phyloP scores from a whole-genome alignment of 1,140 invertebrate species.

The Ridgeia piscesae region DNA sequence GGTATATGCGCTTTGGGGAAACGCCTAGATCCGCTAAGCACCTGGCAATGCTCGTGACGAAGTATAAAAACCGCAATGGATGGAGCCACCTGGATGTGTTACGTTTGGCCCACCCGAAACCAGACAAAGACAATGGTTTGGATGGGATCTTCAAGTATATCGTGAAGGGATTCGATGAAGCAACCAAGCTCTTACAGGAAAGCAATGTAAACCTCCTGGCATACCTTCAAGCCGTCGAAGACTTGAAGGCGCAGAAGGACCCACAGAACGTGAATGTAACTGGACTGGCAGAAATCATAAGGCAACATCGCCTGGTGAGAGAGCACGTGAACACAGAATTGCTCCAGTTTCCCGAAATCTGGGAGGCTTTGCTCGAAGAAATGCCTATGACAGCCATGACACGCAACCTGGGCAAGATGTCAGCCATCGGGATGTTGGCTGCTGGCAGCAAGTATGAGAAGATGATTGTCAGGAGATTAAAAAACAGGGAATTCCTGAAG shows the following conservation, averaged over 20 bases:
- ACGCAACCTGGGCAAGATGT: slow-evolving; percentile 67
- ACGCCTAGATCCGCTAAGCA: slow-evolving; percentile 63
- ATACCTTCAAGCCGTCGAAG: slow-evolving; percentile 64
- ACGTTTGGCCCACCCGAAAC: slow-evolving; percentile 65
- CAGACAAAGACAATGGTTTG: slow-evolving; percentile 30
- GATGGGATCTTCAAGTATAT: slow-evolving; percentile 55
- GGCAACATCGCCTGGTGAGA: slow-evolving; percentile 60
- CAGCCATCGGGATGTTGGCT: slow-evolving; percentile 65
- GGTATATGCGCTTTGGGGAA: slow-evolving; percentile 62
- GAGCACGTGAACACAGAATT: slow-evolving; percentile 70
- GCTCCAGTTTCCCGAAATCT: slow-evolving; percentile 54
- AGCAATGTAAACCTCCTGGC: slow-evolving; percentile 55
- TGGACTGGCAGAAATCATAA: slow-evolving; percentile 60
- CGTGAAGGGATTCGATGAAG: slow-evolving; percentile 53
- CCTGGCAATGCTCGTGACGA: slow-evolving; percentile 65
- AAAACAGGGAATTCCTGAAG: slow-evolving; percentile 53
- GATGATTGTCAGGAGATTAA: slow-evolving; percentile 35
- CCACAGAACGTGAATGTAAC: slow-evolving; percentile 61
- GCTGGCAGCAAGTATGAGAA: slow-evolving; percentile 33
- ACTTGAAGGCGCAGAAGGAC: slow-evolving; percentile 63
- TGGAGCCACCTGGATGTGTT: slow-evolving; percentile 71
- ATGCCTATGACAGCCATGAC: slow-evolving; percentile 65
- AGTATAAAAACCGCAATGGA: slow-evolving; percentile 64
- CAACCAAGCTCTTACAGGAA: slow-evolving; percentile 56
- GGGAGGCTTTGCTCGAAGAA: slow-evolving; percentile 65